Evolutionary conservation across 2,113 vertebrate species (phyloP), one percentile per base, ranked within the genome.

Genomic region (Ranitomeya variabilis): DNA sequence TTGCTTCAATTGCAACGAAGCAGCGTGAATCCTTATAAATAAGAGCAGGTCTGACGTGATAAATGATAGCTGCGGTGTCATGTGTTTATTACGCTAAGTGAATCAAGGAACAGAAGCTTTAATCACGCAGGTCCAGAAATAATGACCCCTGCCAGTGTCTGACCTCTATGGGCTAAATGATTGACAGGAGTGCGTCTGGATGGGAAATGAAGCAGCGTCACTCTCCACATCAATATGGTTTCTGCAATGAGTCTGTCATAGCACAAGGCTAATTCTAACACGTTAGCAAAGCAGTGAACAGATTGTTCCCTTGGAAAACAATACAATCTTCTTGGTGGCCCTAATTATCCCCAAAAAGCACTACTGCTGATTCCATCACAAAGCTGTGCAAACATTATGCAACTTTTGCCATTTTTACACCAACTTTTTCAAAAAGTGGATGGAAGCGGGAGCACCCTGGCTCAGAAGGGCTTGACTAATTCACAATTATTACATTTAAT

Each of bases 41-140:
- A 87, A 66, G 60, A 51, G 67, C 60, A 67, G 60, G 45, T 79
- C 74, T 87, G 76, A 87, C 74, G 76, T 62, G 59, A 80, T 87
- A 87, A 87, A 31, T 86, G 73, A 76, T 78, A 45, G 85, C 57
- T 51, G 71, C 9, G 0, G 45, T 23, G 26, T 83, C 60, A 66
- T 66, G 62, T 83, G 81, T 66, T 67, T 71, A 71, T 84, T 71
- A 71, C 45, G n/a, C 13, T 26, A 55, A 67, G 55, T 67, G 52
- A 54, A 69, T 26, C 64, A 69, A 23, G 6, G 62, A 69, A 15
- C 9, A 26, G 64, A 69, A 69, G 64, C 51, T 84, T 55, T 71
- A 69, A 71, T 69, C 45, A 55, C 21, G 51, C 60, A 11, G 60
- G 82, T 14, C 81, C 45, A 21, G 45, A n/a, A 23, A 18, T 21